phyloP scores from a whole-genome alignment of 2,888 invertebrate genomes.

The Darwinula stevensoni region DNA sequence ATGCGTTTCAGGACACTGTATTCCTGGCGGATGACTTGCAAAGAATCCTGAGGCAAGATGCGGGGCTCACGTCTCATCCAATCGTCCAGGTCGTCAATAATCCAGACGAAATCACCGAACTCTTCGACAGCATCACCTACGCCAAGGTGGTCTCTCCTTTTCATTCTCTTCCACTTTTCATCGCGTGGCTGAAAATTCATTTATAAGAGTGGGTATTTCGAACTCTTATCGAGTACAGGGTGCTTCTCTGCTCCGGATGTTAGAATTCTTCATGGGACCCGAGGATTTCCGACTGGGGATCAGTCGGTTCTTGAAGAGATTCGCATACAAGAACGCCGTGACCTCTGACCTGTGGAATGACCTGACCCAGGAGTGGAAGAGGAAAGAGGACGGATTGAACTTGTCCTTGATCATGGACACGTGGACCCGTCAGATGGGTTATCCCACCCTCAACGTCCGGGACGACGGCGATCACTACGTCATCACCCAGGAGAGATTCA shows the following conservation, averaged over 20 bases:
- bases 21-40: conserved; percentile 41
- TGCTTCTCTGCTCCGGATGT: conserved; percentile 58
- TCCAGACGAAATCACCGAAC: conserved; percentile 64
- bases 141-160: conserved; percentile 60
- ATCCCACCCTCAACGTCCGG: conserved; percentile 38
- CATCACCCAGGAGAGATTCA: conserved; percentile 41
- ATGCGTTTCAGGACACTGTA: conserved; percentile 32
- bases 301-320: conserved; percentile 35
- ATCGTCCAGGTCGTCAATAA: conserved; percentile 55
- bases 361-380: conserved; percentile 20
- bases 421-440: conserved; percentile 69
- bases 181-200: too few species aligned
- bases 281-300: conserved; percentile 39
- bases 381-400: conserved; percentile 4
- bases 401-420: conserved; percentile 36
- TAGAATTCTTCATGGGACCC: conserved; percentile 44
- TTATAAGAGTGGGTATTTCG: too few species aligned
- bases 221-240: conserved; percentile 32
- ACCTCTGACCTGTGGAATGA: conserved; percentile 43
- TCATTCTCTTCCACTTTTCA: too few species aligned
- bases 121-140: conserved; percentile 73
- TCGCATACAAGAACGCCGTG: conserved; percentile 39
- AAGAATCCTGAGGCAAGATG: conserved; percentile 37
- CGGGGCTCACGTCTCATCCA: conserved; percentile 56
- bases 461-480: conserved; percentile 17